Evolutionary conservation across 2,113 vertebrate species (phyloP).

Genomic region (Rhynchomys soricoides): DNA sequence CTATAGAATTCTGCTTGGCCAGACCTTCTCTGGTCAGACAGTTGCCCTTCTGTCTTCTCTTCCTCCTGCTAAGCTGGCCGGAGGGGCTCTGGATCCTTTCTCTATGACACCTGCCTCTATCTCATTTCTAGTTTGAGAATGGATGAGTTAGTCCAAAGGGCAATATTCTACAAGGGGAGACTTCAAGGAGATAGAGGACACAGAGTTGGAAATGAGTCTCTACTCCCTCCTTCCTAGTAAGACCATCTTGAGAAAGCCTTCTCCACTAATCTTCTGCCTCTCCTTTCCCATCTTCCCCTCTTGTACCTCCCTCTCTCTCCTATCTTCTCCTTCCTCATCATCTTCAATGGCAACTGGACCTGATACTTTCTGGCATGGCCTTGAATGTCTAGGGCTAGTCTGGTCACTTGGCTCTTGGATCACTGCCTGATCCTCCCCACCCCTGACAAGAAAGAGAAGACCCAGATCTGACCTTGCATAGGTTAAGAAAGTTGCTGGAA

Average conservation of each 20-base stretch:
- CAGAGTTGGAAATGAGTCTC: not conserved
- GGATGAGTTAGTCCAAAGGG: not conserved
- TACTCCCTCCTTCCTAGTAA: not conserved
- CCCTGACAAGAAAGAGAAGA: not conserved
- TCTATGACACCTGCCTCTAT: not conserved
- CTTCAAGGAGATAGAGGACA: not conserved
- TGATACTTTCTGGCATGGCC: not conserved
- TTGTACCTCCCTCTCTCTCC: not conserved
- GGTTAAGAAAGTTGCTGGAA: not conserved
- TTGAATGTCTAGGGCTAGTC: not conserved
- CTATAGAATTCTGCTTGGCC: not conserved
- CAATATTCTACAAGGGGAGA: rapidly evolving
- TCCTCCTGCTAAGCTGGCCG: not conserved
- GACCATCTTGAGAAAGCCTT: not conserved
- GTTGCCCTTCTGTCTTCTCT: not conserved
- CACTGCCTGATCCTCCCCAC: not conserved
- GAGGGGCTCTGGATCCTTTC: not conserved
- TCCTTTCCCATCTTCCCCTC: not conserved
- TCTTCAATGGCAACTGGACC: not conserved
- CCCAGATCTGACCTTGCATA: not conserved
- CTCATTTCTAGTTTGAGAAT: not conserved
- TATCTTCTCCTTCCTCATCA: no score
- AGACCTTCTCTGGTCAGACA: not conserved
- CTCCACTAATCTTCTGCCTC: not conserved
- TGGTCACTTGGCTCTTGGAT: not conserved